Percentiles rank a stretch among this genome's conserved stretches.
Evolutionary conservation across 1,140 invertebrate species (phyloP).

Genomic region (Triops longicaudatus): DNA sequence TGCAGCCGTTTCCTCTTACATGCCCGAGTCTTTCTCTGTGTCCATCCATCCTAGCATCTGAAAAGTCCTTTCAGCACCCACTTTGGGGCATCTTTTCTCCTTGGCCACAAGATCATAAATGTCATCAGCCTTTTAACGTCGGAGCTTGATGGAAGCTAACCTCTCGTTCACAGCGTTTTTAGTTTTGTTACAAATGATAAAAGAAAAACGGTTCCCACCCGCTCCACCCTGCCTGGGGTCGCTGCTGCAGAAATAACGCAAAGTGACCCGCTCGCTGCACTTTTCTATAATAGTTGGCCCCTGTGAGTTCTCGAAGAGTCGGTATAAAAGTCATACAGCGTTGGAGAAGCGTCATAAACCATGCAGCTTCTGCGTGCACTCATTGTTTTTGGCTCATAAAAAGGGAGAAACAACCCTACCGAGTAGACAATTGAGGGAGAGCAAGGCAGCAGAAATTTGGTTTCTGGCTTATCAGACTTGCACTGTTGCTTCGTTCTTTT

Average conservation of each 20-base stretch:
- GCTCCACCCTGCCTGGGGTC: not conserved
- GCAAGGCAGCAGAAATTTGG: not conserved
- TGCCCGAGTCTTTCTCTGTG: no score
- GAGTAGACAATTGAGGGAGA: not conserved
- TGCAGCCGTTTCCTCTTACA: no score
- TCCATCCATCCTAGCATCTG: no score
- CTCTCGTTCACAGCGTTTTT: not conserved
- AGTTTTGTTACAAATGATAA: not conserved
- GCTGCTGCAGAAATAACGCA: not conserved
- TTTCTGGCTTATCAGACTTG: no score
- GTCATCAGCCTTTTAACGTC: conserved; percentile 11
- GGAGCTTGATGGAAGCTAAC: not conserved
- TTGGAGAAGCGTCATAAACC: not conserved
- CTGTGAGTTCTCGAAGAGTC: not conserved
- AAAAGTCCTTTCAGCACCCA: no score
- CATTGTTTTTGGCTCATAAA: conserved; percentile 1
- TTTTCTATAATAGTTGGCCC: not conserved
- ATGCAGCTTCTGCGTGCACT: not conserved
- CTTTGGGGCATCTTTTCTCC: not conserved
- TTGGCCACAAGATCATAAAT: not conserved
- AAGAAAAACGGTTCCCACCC: no score
- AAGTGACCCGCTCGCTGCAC: not conserved
- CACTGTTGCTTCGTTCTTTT: no score
- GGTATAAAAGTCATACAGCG: not conserved
- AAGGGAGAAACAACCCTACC: not conserved